Percentiles rank a stretch among this genome's conserved stretches.
These are phyloP conservation scores for Drosophila nr. fundita DNA, from an alignment of 2,888 invertebrate species.

Conservation along the genomic window DNA sequence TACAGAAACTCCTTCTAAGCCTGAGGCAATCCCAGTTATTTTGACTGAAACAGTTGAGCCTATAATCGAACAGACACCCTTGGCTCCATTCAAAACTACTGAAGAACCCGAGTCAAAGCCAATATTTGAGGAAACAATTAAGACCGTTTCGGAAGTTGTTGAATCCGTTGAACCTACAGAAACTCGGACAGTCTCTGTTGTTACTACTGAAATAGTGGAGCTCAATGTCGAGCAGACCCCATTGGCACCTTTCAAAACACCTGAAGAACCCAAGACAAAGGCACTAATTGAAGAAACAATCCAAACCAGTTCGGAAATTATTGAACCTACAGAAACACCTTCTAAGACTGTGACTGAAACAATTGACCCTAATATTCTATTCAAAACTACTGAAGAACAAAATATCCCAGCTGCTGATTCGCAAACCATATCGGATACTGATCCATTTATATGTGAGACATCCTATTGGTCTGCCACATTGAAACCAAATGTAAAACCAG, in stretches of 20 bases:
- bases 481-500: conserved; percentile 55
- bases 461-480: conserved; percentile 81
- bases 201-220: conserved; percentile 1
- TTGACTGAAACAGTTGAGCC: conserved; percentile 7
- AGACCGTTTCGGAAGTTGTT: conserved; percentile 1
- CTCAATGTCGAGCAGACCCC: conserved; percentile 14
- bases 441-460: conserved; percentile 72
- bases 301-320: neutral
- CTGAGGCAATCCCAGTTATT: neutral
- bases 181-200: neutral
- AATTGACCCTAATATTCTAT: neutral
- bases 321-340: neutral
- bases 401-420: conserved; percentile 2
- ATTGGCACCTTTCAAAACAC: conserved; percentile 19
- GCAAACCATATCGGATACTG: conserved; percentile 27
- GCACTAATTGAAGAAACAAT: neutral
- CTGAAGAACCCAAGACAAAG: neutral
- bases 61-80: neutral
- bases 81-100: conserved; percentile 26
- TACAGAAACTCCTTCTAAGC: neutral
- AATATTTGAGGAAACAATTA: neutral
- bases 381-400: conserved; percentile 4
- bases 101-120: neutral
- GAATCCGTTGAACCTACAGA: neutral
- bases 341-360: conserved; percentile 3